Base-by-base conservation (phyloP, 1,140 invertebrate species). In the Drosophila asahinai region DNA sequence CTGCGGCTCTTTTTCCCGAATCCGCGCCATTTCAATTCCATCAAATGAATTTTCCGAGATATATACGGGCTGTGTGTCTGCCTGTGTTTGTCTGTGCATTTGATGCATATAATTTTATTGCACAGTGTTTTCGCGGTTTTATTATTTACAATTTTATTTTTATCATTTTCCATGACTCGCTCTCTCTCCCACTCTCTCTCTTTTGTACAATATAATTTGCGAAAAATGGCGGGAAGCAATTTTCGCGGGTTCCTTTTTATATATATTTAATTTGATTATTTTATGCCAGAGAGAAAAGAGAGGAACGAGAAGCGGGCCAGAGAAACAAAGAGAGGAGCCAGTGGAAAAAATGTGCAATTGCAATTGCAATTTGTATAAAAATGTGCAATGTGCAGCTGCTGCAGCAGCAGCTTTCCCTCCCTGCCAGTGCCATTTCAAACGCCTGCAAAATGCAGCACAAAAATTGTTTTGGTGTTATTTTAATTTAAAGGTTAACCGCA, bases 401-500 rank as follows among this genome's bases (percentile, higher is more conserved):
- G 55, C 80, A 33, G 17, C 38, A 58, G 17, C 66, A 48, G 12
- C 3, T 14, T 5, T 7, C 25, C 25, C 47, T 27, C n/a, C 14
- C 2, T 3, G 15, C 38, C 14, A 0, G n/a, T 58, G 76, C 57
- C 81, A 73, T 54, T 52, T 54, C 71, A 74, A 60, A 57, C 72
- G 51, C 65, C 62, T 64, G 65, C 76, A 52, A 79, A 80, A 79
- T 90, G 80, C 81, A 63, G 72, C 82, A 86, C 84, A 90, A 72
- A 90, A 90, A 90, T 91, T 91, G 79, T 90, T 90, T 91, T 90
- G 82, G 86, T 91, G 86, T 90, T 90, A 86, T 90, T 90, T 90
- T 90, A 90, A 90, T 90, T 91, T 90, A 91, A 90, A 90, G 86
- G 86, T 90, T 90, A 90, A 90, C 86, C 86, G 86, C 86, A 90